These are phyloP conservation scores for Dissostichus mawsoni DNA, from an alignment of 2,113 vertebrate species.

Conservation along the genomic window DNA sequence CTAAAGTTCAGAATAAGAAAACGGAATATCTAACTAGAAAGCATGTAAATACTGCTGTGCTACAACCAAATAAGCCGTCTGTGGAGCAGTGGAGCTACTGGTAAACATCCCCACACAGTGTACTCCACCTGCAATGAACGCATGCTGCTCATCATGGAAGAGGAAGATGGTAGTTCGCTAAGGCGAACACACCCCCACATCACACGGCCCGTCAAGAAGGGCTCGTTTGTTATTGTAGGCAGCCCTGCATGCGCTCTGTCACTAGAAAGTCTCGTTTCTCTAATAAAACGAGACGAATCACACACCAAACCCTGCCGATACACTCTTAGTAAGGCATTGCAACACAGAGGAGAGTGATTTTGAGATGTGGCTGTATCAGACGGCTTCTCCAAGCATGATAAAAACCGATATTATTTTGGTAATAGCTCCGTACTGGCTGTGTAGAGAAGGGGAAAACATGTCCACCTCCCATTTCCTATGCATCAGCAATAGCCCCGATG, in stretches of 20 bases:
- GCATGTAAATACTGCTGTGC: slow-evolving; percentile 15
- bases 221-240: slow-evolving; percentile 82
- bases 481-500: slow-evolving; percentile 82
- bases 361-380: background rate
- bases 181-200: slow-evolving; percentile 86
- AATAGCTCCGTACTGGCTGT: slow-evolving; percentile 79
- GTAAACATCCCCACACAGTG: slow-evolving; percentile 71
- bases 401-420: slow-evolving; percentile 60
- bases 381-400: slow-evolving; percentile 32
- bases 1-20: background rate
- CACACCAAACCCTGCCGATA: background rate
- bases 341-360: background rate
- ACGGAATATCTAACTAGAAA: background rate
- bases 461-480: slow-evolving; percentile 87
- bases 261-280: slow-evolving; percentile 44
- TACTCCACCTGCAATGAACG: slow-evolving; percentile 79
- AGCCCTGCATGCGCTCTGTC: slow-evolving; percentile 74
- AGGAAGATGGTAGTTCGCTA: slow-evolving; percentile 87
- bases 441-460: slow-evolving; percentile 83
- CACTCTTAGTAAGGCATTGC: background rate
- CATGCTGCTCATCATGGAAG: slow-evolving; percentile 83
- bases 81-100: slow-evolving; percentile 42
- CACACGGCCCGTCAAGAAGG: slow-evolving; percentile 80
- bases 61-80: slow-evolving; percentile 12
- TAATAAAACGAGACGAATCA: slow-evolving; percentile 30